phyloP scores from a whole-genome alignment of 2,113 vertebrate genomes.

The Bubo blakistoni region DNA sequence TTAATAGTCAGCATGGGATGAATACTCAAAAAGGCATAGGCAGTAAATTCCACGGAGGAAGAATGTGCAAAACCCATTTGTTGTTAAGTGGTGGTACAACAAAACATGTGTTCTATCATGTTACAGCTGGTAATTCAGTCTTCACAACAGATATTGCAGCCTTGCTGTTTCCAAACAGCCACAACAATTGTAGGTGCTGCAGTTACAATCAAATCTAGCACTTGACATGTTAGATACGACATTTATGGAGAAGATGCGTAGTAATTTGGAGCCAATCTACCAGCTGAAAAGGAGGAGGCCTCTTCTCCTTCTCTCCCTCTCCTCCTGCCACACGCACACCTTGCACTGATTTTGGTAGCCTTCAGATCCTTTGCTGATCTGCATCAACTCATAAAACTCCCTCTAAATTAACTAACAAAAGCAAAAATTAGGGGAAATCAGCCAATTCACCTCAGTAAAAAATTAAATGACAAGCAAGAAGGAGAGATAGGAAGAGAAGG shows the following conservation, averaged over 20 bases:
- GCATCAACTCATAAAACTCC: not conserved
- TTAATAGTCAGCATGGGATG: not conserved
- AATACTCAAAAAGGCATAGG: not conserved
- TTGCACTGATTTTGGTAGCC: not conserved
- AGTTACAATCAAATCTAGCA: not conserved
- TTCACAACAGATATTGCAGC: not conserved
- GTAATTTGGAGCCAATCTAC: not conserved
- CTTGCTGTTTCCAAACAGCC: not conserved
- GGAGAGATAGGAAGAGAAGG: not conserved
- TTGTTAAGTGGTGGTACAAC: not conserved
- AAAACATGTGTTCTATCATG: accelerated
- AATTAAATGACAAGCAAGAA: not conserved
- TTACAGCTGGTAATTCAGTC: not conserved
- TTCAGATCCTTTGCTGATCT: not conserved
- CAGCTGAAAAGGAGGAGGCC: not conserved
- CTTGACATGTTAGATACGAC: not conserved
- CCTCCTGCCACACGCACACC: accelerated
- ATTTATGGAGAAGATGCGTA: not conserved
- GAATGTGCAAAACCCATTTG: not conserved
- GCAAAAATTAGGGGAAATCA: not conserved
- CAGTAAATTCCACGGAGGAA: not conserved
- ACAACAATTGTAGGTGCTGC: not conserved
- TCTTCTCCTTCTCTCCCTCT: not conserved
- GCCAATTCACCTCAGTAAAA: not conserved
- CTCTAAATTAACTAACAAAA: not conserved